Evolutionary conservation across 2,797 vertebrate genomes (phyloP).

Genomic region (Octomys mimax): DNA sequence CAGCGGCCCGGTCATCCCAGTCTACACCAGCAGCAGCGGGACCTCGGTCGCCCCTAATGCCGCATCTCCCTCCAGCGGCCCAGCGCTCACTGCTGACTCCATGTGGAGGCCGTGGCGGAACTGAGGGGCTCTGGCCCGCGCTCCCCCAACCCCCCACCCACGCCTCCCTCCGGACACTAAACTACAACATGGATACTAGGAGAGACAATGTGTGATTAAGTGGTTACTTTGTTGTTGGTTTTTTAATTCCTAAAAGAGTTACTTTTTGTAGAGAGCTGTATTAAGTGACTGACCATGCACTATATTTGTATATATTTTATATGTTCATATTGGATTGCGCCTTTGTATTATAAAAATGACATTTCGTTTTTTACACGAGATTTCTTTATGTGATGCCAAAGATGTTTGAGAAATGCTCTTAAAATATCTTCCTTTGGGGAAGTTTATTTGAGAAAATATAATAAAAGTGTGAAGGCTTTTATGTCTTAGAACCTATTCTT

Average conservation of each 20-base stretch:
- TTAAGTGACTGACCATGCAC: slow-evolving; percentile 93
- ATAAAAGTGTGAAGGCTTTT: slow-evolving; percentile 79
- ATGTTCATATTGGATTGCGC: slow-evolving; percentile 99
- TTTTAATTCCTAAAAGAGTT: slow-evolving; percentile 91
- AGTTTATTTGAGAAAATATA: slow-evolving; percentile 85
- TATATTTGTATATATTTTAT: slow-evolving; percentile 96
- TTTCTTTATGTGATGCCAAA: slow-evolving; percentile 97
- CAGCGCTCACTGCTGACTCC: slow-evolving; percentile 94
- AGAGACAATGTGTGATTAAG: slow-evolving; percentile 79
- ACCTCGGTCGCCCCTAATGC: slow-evolving; percentile 88
- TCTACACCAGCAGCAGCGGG: slow-evolving; percentile 93
- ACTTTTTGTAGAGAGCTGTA: slow-evolving; percentile 83
- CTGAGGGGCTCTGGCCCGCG: slow-evolving; percentile 39
- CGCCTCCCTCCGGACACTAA: slow-evolving; percentile 66
- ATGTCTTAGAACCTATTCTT: slow-evolving; percentile 74
- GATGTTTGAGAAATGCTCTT: slow-evolving; percentile 94
- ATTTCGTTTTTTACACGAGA: slow-evolving; percentile 96
- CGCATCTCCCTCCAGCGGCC: slow-evolving; percentile 92
- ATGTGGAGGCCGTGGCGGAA: slow-evolving; percentile 99
- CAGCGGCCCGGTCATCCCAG: slow-evolving; percentile 93
- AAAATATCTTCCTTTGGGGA: slow-evolving; percentile 85
- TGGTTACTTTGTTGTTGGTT: slow-evolving; percentile 82
- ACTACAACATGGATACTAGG: slow-evolving; percentile 87
- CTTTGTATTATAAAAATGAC: slow-evolving; percentile 96
- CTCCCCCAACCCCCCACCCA: background rate